Conservation (phyloP, 2,888 invertebrate genomes). For the Volucella zonaria region DNA sequence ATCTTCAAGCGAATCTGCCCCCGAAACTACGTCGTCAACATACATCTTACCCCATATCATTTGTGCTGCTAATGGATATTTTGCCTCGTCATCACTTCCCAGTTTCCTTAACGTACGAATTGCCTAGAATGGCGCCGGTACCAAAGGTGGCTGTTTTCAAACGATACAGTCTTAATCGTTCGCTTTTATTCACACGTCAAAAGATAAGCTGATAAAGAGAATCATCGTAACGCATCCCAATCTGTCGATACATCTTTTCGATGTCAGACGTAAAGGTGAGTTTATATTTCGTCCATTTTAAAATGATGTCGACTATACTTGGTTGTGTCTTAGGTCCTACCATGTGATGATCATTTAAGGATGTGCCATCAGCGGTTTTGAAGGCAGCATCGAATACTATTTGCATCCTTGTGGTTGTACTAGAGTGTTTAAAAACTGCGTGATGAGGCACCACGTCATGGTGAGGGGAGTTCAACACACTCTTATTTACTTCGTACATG, state of each 20-base stretch:
- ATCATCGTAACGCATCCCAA: too few species aligned
- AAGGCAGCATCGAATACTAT: constrained; percentile 19
- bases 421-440: constrained; percentile 13
- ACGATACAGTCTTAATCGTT: too few species aligned
- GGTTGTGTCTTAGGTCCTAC: constrained; percentile 32
- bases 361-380: constrained; percentile 23
- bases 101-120: too few species aligned
- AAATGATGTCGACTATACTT: constrained; percentile 17
- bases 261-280: constrained; percentile 30
- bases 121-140: too few species aligned
- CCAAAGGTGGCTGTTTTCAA: too few species aligned
- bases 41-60: too few species aligned
- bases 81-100: constrained; percentile 12
- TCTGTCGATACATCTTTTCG: too few species aligned
- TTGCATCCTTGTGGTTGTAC: constrained; percentile 15
- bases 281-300: constrained; percentile 11
- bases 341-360: constrained; percentile 19
- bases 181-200: too few species aligned
- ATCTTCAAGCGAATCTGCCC: too few species aligned
- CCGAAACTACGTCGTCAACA: too few species aligned
- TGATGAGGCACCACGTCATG: constrained; percentile 19
- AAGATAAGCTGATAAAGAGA: too few species aligned
- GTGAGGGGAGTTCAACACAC: neutral
- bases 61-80: neutral
- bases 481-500: neutral